Conservation (phyloP, 2,797 vertebrate species). For the Pygocentrus nattereri region DNA sequence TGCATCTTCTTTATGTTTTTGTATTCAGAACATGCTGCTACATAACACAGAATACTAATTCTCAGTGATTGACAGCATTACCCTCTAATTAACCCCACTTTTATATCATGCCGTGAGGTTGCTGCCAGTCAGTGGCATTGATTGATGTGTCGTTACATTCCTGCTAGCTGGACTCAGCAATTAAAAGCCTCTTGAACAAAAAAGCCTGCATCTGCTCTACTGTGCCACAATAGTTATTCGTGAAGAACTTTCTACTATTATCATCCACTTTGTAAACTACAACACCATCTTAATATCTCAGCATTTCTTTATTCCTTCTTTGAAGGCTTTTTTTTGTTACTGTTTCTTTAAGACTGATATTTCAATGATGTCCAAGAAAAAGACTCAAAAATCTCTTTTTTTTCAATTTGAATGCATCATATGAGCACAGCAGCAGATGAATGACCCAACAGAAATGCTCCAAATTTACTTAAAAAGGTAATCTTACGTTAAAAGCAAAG, state of each 20-base stretch:
- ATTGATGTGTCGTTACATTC: slow-evolving; percentile 32
- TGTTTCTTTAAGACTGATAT: background rate
- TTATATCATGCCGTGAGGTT: slow-evolving; percentile 20
- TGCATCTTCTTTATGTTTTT: background rate
- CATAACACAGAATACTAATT: slow-evolving; percentile 3
- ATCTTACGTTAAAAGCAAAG: no score
- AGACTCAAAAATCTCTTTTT: no score
- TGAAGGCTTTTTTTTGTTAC: background rate
- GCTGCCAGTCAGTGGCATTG: slow-evolving; percentile 34
- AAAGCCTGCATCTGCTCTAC: slow-evolving; percentile 2
- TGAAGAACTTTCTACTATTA: background rate
- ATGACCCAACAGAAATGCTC: no score
- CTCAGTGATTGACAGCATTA: background rate
- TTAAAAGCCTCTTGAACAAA: slow-evolving; percentile 20
- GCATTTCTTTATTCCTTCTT: background rate
- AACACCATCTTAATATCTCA: background rate
- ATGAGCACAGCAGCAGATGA: no score
- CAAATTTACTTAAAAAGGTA: no score
- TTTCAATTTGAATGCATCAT: no score
- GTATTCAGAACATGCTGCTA: background rate
- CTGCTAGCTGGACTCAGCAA: slow-evolving; percentile 7
- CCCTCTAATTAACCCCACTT: slow-evolving; percentile 1
- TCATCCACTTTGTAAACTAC: background rate
- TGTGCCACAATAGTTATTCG: background rate
- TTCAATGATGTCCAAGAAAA: no score